Evolutionary conservation across 1,140 invertebrate species (phyloP).

Genomic region (Drosophila mauritiana): DNA sequence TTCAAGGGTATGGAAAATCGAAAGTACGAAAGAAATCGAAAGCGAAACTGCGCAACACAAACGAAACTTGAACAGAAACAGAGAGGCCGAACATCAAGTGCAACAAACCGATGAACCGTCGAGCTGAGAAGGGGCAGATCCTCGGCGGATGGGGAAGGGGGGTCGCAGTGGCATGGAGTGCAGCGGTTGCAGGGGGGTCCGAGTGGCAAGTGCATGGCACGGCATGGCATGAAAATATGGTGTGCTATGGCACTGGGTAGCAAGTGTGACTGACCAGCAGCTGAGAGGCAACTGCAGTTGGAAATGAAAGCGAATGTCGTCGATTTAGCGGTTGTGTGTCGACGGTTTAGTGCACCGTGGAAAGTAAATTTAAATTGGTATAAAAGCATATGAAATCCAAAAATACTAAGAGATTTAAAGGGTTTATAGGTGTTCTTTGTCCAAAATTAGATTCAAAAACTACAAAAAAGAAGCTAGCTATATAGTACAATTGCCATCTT

Average conservation of each 20-base stretch:
- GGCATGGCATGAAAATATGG: constrained; percentile 49
- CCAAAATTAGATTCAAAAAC: too few relatives aligned
- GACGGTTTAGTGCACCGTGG: constrained; percentile 2
- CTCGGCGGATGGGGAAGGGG: background rate
- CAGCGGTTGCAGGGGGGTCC: constrained; percentile 21
- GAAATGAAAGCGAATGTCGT: constrained; percentile 80
- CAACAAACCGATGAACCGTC: constrained; percentile 70
- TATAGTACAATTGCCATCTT: background rate
- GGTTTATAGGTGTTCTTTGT: too few relatives aligned
- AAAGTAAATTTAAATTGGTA: too few relatives aligned
- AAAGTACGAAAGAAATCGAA: constrained; percentile 78
- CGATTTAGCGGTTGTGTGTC: constrained; percentile 28
- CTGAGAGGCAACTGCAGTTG: constrained; percentile 41
- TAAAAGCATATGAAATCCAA: too few relatives aligned
- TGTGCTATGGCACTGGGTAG: constrained; percentile 49
- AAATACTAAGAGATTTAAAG: too few relatives aligned
- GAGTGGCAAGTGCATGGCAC: constrained; percentile 57
- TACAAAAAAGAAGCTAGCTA: too few relatives aligned
- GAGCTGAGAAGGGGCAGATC: constrained; percentile 7
- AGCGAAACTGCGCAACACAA: constrained; percentile 56
- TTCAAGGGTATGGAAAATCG: constrained; percentile 77
- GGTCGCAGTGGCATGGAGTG: background rate
- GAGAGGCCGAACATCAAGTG: constrained; percentile 64
- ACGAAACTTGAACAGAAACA: constrained; percentile 30
- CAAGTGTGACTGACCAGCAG: constrained; percentile 70